A percentile compares a stretch with the other conserved stretches of the same genome.
Conservation (phyloP, 2,888 invertebrate genomes). For the Amiota communis region DNA sequence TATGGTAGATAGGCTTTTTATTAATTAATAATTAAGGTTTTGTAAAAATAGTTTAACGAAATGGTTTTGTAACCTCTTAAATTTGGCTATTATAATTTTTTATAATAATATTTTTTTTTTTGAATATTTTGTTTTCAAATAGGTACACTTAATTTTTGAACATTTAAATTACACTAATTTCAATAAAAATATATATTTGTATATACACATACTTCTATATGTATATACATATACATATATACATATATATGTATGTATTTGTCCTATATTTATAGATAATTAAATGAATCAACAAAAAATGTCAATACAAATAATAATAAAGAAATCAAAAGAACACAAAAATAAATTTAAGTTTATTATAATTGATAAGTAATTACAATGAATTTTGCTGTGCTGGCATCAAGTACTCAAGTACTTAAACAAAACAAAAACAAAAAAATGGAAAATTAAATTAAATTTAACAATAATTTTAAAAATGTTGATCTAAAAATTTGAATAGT, state of each 20-base stretch:
- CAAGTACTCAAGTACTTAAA: no score
- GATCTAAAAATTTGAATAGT: no score
- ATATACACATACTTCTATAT: no score
- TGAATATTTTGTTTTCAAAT: constrained; percentile 1
- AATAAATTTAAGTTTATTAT: background rate
- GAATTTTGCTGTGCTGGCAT: background rate
- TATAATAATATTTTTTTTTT: background rate
- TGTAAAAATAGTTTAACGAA: no score
- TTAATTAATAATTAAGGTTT: background rate
- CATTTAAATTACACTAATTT: background rate
- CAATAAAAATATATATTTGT: constrained; percentile 40
- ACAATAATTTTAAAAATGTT: no score
- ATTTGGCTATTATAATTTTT: background rate
- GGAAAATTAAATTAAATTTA: no score
- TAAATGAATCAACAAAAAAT: constrained; percentile 32
- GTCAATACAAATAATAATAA: constrained; percentile 31
- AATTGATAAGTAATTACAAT: background rate
- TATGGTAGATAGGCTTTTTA: background rate
- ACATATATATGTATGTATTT: constrained; percentile 40
- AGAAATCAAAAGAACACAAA: constrained; percentile 37
- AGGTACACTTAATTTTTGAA: background rate
- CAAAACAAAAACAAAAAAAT: no score
- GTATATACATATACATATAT: constrained; percentile 15
- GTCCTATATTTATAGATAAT: constrained; percentile 23
- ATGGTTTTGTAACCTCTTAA: background rate